A percentile compares a stretch with the other conserved stretches of the same genome.
phyloP scores from a whole-genome alignment of 2,113 vertebrate genomes.

The Tetrao urogallus region DNA sequence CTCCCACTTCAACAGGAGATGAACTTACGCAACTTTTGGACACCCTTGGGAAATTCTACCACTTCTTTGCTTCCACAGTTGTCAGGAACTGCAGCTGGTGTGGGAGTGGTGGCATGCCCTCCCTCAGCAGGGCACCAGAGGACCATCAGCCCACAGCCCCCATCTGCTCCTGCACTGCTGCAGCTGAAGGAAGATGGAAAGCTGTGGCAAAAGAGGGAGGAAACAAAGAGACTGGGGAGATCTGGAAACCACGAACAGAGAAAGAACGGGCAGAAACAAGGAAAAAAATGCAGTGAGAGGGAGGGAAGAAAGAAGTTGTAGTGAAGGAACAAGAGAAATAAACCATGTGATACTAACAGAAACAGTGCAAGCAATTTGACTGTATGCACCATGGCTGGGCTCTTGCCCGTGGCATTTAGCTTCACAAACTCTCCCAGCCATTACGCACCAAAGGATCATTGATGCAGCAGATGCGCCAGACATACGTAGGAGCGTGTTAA shows the following conservation, averaged over 20 bases:
- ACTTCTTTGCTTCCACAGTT: not conserved
- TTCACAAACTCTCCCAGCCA: constrained; percentile 49
- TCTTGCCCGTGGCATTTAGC: constrained; percentile 30
- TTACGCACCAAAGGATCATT: not conserved
- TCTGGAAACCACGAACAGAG: not conserved
- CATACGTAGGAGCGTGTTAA: constrained; percentile 45
- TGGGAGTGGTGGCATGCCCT: not conserved
- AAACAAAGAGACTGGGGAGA: not conserved
- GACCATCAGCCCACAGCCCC: not conserved
- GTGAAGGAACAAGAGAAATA: not conserved
- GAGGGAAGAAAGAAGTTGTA: not conserved
- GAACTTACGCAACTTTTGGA: not conserved
- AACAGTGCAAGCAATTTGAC: not conserved
- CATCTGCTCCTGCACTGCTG: not conserved
- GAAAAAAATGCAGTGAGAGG: not conserved
- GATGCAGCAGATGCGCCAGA: constrained; percentile 59
- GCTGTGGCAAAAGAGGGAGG: not conserved
- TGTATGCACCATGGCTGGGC: constrained; percentile 9
- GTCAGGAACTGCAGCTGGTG: not conserved
- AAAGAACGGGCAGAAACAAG: not conserved
- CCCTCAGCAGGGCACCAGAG: not conserved
- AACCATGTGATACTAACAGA: not conserved
- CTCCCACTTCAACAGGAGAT: not conserved
- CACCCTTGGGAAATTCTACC: not conserved
- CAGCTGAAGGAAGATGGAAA: not conserved